Evolutionary conservation across 2,113 vertebrate species (phyloP).

Genomic region (Sturnira hondurensis): DNA sequence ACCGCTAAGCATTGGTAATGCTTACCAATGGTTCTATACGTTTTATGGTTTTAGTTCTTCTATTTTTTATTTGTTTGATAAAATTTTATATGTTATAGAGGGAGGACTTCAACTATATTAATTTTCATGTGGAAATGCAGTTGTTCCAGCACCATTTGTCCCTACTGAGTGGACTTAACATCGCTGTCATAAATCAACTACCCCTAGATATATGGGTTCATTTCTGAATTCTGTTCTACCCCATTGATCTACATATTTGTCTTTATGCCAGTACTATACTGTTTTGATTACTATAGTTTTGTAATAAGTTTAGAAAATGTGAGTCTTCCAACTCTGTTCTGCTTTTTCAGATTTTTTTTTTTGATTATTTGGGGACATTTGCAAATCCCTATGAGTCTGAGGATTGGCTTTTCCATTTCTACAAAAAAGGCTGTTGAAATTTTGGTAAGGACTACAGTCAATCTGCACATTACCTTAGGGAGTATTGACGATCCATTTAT

Average conservation of each 20-base stretch:
- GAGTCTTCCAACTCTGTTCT: not conserved
- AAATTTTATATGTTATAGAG: not conserved
- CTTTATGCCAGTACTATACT: not conserved
- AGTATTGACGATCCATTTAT: not conserved
- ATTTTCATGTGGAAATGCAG: not conserved
- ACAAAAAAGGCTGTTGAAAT: not conserved
- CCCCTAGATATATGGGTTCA: not conserved
- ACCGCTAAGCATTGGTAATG: not conserved
- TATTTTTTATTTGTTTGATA: not conserved
- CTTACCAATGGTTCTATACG: not conserved
- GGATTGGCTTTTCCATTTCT: not conserved
- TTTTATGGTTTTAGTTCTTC: not conserved
- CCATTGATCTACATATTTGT: not conserved
- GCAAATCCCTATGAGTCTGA: not conserved
- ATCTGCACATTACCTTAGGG: not conserved
- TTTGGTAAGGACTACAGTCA: not conserved
- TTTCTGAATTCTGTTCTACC: not conserved
- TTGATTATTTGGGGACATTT: not conserved
- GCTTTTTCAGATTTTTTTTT: not conserved
- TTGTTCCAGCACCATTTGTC: not conserved
- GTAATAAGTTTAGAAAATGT: not conserved
- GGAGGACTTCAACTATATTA: not conserved
- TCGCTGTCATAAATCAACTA: not conserved
- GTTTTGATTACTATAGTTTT: not conserved
- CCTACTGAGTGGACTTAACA: not conserved